Conservation (phyloP, 2,113 vertebrate species). For the Stegastes partitus region DNA sequence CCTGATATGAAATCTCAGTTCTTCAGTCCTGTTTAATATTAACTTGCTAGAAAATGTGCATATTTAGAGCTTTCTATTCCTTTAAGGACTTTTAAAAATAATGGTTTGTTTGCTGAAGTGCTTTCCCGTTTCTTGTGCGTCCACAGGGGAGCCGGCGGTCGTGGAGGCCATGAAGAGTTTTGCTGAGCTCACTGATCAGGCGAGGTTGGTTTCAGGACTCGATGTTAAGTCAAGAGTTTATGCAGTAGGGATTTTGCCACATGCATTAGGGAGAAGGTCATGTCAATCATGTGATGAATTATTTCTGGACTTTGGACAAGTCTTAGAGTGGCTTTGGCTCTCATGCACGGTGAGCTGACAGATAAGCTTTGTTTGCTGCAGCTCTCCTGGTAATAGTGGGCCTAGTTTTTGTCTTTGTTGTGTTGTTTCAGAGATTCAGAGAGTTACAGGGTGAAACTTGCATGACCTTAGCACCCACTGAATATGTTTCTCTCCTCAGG, state of each 20-base stretch:
- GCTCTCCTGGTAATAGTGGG: not conserved
- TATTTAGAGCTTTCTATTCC: not conserved
- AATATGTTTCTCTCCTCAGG: conserved; percentile 59
- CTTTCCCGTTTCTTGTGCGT: not conserved
- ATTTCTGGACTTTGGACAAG: no score
- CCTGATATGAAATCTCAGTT: not conserved
- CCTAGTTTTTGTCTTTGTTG: not conserved
- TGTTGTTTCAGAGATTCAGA: not conserved
- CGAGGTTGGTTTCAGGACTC: conserved; percentile 76
- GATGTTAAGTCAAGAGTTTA: no score
- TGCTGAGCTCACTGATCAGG: conserved; percentile 86
- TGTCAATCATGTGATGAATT: no score
- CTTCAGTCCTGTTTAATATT: not conserved
- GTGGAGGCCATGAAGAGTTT: conserved; percentile 86
- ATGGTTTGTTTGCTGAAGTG: not conserved
- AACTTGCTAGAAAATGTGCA: not conserved
- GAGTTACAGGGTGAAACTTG: no score
- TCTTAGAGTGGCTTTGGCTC: no score
- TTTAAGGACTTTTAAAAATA: not conserved
- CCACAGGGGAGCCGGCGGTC: conserved; percentile 82
- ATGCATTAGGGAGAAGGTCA: no score
- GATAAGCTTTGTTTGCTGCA: not conserved
- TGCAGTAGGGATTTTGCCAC: no score
- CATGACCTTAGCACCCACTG: not conserved
- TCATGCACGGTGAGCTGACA: no score